Evolutionary conservation across 2,113 vertebrate species (phyloP).

Genomic region (Gallinago jamesoni): DNA sequence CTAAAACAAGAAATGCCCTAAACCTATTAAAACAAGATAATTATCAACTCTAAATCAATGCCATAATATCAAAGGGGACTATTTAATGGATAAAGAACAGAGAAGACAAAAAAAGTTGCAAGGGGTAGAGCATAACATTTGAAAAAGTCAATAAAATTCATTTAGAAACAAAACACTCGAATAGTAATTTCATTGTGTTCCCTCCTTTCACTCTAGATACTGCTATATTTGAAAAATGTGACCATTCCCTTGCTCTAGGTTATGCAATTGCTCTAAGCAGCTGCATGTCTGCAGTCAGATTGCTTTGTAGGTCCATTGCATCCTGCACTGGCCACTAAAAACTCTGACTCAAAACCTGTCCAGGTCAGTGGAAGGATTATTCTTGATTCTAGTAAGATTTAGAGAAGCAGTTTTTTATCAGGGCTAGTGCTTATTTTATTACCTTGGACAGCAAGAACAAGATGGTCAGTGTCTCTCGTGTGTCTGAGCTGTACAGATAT

Average conservation of each 20-base stretch:
- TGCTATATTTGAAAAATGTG: not conserved
- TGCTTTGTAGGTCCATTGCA: not conserved
- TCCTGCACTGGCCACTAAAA: not conserved
- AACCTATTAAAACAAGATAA: slow-evolving; percentile 38
- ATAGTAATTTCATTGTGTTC: not conserved
- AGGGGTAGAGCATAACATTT: not conserved
- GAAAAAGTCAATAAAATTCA: not conserved
- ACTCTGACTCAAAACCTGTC: not conserved
- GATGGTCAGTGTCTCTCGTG: not conserved
- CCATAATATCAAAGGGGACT: not conserved
- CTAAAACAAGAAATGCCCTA: slow-evolving; percentile 39
- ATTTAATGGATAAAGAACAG: slow-evolving; percentile 1
- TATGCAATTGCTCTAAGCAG: not conserved
- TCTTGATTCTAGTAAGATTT: not conserved
- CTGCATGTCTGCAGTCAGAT: not conserved
- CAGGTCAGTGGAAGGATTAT: not conserved
- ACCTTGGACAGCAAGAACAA: not conserved
- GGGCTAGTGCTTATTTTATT: not conserved
- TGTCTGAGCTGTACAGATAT: not conserved
- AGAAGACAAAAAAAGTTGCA: not conserved
- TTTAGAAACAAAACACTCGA: not conserved
- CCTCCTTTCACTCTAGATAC: not conserved
- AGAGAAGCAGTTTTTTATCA: not conserved
- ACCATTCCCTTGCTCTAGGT: not conserved
- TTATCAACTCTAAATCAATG: slow-evolving; percentile 30